phyloP scores from a whole-genome alignment of 2,888 invertebrate genomes.

The Clunio marinus region DNA sequence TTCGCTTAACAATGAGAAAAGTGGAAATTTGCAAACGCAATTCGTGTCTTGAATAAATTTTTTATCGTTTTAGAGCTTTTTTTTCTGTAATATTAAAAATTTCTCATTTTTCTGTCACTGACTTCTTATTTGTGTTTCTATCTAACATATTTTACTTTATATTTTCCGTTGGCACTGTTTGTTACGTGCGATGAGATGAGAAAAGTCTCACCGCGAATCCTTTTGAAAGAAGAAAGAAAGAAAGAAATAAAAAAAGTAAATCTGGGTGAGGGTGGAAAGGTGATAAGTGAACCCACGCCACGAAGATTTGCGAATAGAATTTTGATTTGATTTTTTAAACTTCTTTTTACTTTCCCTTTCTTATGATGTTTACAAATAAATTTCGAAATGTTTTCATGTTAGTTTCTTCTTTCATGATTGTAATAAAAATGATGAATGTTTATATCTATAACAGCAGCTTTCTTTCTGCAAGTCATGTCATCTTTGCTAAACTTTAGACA shows the following conservation, averaged over 20 bases:
- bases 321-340: too few species aligned
- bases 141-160: neutral
- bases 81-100: slow-evolving; percentile 23
- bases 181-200: too few species aligned
- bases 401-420: too few species aligned
- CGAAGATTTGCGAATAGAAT: neutral
- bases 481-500: too few species aligned
- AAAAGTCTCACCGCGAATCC: neutral
- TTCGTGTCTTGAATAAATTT: slow-evolving; percentile 38
- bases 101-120: slow-evolving; percentile 28
- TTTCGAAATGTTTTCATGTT: too few species aligned
- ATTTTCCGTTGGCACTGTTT: neutral
- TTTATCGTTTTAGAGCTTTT: neutral
- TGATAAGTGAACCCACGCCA: too few species aligned
- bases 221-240: neutral
- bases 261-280: neutral
- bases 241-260: neutral
- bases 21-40: slow-evolving; percentile 38
- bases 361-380: too few species aligned
- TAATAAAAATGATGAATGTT: too few species aligned
- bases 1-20: neutral
- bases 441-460: too few species aligned
- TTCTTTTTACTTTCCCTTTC: too few species aligned
- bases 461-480: too few species aligned
- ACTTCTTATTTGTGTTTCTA: slow-evolving; percentile 30